phyloP scores from a whole-genome alignment of 2,113 vertebrate genomes.

The Sula dactylatra region DNA sequence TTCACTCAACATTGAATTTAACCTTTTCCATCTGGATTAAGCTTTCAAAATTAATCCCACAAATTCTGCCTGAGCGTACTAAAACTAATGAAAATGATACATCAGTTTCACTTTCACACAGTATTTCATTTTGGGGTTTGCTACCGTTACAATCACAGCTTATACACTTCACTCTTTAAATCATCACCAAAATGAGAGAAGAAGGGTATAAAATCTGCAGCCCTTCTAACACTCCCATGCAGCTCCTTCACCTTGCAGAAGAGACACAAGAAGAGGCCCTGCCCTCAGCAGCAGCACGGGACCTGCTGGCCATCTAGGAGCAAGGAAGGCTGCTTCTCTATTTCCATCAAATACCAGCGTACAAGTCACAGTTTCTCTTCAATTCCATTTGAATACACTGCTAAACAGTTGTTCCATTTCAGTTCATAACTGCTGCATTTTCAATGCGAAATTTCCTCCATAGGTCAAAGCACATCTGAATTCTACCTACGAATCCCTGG shows the following conservation, averaged over 20 bases:
- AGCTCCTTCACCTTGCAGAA: neutral
- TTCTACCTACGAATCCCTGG: neutral
- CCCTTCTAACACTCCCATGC: neutral
- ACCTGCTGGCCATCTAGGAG: neutral
- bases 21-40: conserved; percentile 62
- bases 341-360: neutral
- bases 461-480: neutral
- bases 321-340: neutral
- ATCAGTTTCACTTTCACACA: conserved; percentile 29
- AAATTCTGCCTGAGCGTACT: conserved; percentile 34
- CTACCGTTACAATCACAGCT: neutral
- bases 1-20: conserved; percentile 39
- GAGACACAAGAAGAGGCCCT: neutral
- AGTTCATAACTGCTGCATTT: neutral
- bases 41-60: conserved; percentile 57
- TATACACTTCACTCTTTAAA: neutral
- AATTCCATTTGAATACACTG: neutral
- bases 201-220: neutral
- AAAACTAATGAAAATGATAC: conserved; percentile 50
- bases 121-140: conserved; percentile 22
- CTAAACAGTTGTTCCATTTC: neutral
- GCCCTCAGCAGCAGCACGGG: neutral
- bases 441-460: neutral
- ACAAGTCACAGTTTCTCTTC: neutral
- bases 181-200: neutral